These are phyloP conservation scores for Alexandromys oeconomus DNA, from an alignment of 2,797 vertebrate species.

Conservation along the genomic window DNA sequence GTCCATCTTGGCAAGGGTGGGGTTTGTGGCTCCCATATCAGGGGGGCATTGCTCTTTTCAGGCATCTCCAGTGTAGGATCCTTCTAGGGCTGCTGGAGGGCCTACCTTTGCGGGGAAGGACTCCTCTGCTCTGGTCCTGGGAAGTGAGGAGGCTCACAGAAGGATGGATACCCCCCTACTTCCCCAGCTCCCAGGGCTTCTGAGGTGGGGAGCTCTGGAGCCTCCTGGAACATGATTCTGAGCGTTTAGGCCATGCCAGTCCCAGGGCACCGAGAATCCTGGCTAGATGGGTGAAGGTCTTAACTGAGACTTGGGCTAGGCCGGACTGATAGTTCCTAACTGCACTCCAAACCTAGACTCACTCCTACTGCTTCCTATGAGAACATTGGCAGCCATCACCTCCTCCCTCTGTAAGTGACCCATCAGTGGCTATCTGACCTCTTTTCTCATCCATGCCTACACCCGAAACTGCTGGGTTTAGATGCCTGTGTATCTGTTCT, in stretches of 20 bases:
- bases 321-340: background rate
- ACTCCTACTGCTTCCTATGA: background rate
- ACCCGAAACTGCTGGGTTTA: conserved; percentile 38
- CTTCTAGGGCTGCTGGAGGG: background rate
- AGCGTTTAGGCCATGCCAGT: background rate
- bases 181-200: background rate
- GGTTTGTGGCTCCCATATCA: background rate
- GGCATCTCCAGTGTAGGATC: background rate
- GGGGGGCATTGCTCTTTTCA: background rate
- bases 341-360: background rate
- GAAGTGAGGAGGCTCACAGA: background rate
- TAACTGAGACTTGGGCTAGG: background rate
- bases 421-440: background rate
- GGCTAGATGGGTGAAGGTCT: background rate
- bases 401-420: background rate
- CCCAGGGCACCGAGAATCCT: background rate
- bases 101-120: accelerated
- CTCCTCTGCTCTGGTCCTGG: background rate
- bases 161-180: background rate
- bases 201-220: background rate
- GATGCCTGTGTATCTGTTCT: conserved; percentile 25
- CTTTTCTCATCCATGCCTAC: background rate
- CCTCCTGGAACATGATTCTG: background rate
- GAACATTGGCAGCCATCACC: background rate
- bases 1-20: background rate